Percentiles rank a stretch among this genome's conserved stretches.
Evolutionary conservation across 2,888 invertebrate genomes (phyloP).

Genomic region (Cataglyphis altisquamis): DNA sequence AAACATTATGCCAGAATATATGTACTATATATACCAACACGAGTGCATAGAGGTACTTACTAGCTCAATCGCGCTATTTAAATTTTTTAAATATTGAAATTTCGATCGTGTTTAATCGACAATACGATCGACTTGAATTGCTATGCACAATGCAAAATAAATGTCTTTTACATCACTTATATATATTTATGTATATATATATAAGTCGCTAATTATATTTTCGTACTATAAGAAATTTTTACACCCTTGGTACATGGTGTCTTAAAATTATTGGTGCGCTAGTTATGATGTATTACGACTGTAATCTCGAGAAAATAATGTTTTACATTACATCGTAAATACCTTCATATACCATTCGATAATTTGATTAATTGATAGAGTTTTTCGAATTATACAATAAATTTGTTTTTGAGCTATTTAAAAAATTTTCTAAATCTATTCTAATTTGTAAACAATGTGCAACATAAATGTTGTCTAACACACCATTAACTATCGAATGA

Average conservation of each 20-base stretch:
- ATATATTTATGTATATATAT: constrained; percentile 17
- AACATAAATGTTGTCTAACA: constrained; percentile 11
- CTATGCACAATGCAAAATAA: constrained; percentile 65
- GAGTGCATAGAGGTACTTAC: constrained; percentile 61
- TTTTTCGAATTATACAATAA: constrained; percentile 2
- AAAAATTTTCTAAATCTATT: constrained; percentile 7
- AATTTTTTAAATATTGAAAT: constrained; percentile 60
- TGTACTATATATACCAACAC: constrained; percentile 59
- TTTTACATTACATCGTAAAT: constrained; percentile 29
- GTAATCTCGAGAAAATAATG: constrained; percentile 47
- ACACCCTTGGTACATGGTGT: background rate
- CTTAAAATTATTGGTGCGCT: constrained; percentile 13
- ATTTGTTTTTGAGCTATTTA: background rate
- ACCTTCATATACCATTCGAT: constrained; percentile 46
- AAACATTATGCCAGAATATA: constrained; percentile 58
- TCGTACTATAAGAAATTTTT: constrained; percentile 4
- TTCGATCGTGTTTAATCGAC: constrained; percentile 48
- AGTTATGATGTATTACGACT: constrained; percentile 13
- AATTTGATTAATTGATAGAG: background rate
- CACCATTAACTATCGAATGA: background rate
- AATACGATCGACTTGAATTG: constrained; percentile 25
- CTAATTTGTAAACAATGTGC: constrained; percentile 26
- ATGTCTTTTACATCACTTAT: constrained; percentile 64
- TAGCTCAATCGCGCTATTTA: constrained; percentile 61
- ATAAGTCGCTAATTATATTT: background rate